Evolutionary conservation across 2,113 vertebrate species (phyloP).

Genomic region (Rhea pennata): DNA sequence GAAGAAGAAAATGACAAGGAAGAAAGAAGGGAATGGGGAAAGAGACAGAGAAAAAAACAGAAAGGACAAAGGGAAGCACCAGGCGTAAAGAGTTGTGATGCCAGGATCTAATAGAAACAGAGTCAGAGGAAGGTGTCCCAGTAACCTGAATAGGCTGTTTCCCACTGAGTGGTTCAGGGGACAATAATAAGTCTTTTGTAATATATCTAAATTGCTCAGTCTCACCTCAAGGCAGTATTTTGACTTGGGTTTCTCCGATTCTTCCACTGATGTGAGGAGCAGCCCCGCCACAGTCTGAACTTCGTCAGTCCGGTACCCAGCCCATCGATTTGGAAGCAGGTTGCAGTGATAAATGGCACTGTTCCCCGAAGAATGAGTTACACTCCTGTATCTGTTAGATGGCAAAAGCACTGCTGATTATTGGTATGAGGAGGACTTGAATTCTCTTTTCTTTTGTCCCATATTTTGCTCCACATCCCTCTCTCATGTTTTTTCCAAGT

Average conservation of each 20-base stretch:
- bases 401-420: background rate
- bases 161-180: background rate
- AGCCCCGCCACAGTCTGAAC: background rate
- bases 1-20: background rate
- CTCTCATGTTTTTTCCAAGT: background rate
- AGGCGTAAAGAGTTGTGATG: background rate
- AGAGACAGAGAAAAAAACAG: background rate
- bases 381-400: background rate
- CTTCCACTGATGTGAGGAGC: background rate
- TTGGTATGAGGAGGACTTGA: background rate
- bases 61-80: conserved; percentile 13
- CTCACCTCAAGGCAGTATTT: background rate
- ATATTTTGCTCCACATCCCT: background rate
- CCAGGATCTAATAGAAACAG: background rate
- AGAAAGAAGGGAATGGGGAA: background rate
- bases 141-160: background rate
- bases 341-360: background rate
- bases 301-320: background rate
- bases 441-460: background rate
- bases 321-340: background rate
- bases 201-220: background rate
- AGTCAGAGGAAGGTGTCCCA: background rate
- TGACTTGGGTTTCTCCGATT: background rate
- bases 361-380: background rate
- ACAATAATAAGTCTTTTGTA: background rate